phyloP scores from a whole-genome alignment of 2,888 invertebrate genomes.

The Phalera bucephala region DNA sequence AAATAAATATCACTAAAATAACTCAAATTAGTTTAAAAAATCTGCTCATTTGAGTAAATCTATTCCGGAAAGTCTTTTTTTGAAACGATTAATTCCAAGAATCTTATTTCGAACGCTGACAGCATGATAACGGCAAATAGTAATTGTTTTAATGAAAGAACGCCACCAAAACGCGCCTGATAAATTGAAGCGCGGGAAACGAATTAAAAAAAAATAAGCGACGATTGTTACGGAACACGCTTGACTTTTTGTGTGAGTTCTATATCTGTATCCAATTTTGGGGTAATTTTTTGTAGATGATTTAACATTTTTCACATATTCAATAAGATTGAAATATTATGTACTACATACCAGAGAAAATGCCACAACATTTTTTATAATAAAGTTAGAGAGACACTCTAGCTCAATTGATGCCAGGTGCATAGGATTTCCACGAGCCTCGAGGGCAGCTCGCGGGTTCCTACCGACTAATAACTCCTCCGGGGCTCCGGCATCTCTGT shows the following conservation, averaged over 20 bases:
- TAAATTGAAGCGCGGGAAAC: constrained; percentile 57
- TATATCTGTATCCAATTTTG: constrained; percentile 29
- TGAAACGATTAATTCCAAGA: constrained; percentile 2
- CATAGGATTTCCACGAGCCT: no score
- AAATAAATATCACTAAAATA: constrained; percentile 30
- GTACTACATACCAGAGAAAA: no score
- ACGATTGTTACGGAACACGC: constrained; percentile 51
- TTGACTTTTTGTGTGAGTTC: constrained; percentile 42
- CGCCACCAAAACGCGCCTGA: constrained; percentile 56
- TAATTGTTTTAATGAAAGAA: constrained; percentile 78
- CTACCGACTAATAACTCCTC: no score
- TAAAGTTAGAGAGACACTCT: no score
- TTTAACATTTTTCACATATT: no score
- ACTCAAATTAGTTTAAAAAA: constrained; percentile 36
- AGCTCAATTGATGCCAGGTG: no score
- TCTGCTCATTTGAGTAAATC: constrained; percentile 40
- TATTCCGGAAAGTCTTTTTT: constrained; percentile 23
- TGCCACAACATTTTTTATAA: no score
- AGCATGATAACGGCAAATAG: constrained; percentile 63
- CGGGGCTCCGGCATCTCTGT: no score
- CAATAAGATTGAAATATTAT: no score
- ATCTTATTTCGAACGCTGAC: constrained; percentile 33
- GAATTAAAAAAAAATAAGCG: constrained; percentile 54
- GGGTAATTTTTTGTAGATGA: constrained; percentile 21
- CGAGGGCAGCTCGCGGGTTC: no score